Conservation (phyloP, 2,113 vertebrate species). For the Grammomys surdaster region DNA sequence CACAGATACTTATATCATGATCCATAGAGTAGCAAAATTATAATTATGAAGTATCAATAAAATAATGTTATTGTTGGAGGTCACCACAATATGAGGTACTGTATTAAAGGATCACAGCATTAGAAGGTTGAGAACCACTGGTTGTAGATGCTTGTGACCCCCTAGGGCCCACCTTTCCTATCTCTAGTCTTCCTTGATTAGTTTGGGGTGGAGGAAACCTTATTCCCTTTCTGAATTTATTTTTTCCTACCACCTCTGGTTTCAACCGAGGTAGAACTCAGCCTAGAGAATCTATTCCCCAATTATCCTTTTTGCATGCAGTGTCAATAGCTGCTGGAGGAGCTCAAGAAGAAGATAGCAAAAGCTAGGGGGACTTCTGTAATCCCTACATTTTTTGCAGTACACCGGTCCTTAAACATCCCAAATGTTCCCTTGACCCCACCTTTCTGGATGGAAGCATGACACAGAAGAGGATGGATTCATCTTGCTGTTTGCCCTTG, state of each 20-base stretch:
- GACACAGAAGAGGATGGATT: not conserved
- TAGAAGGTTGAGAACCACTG: not conserved
- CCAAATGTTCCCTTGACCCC: not conserved
- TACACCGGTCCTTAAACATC: not conserved
- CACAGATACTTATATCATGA: not conserved
- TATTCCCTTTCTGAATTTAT: slow-evolving; percentile 41
- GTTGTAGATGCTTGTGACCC: not conserved
- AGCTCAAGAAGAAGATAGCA: not conserved
- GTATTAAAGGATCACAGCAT: not conserved
- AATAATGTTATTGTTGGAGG: not conserved
- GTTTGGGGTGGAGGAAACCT: slow-evolving; percentile 9
- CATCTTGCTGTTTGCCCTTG: not conserved
- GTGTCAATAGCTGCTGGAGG: slow-evolving; percentile 37
- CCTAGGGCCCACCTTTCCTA: not conserved
- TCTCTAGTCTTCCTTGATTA: not conserved
- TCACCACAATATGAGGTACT: not conserved
- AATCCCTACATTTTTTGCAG: not conserved
- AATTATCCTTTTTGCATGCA: slow-evolving; percentile 39
- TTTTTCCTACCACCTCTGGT: slow-evolving; percentile 17
- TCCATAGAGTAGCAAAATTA: not conserved
- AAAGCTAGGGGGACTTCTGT: not conserved
- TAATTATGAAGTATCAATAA: not conserved
- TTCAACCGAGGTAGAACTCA: not conserved
- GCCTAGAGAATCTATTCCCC: slow-evolving; percentile 25
- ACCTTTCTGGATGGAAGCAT: slow-evolving; percentile 9